phyloP scores from a whole-genome alignment of 2,113 vertebrate species.

The Lepidothrix coronata region DNA sequence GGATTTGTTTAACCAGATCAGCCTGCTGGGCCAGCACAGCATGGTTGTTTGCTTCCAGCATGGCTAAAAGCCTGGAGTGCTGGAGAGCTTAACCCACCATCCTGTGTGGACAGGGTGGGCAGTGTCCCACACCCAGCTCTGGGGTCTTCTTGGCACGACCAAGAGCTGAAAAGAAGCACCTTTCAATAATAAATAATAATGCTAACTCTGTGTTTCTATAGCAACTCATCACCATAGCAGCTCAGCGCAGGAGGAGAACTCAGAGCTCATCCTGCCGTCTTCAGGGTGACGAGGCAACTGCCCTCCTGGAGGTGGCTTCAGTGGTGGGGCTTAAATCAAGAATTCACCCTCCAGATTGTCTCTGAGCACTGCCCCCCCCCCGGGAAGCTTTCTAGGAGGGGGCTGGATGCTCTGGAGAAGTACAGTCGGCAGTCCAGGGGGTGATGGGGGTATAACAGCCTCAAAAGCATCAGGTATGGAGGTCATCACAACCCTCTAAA shows the following conservation, averaged over 20 bases:
- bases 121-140: background rate
- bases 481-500: background rate
- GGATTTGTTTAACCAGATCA: conserved; percentile 62
- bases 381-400: background rate
- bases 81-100: background rate
- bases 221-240: conserved; percentile 72
- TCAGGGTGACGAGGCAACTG: conserved; percentile 42
- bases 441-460: background rate
- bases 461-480: rapidly evolving
- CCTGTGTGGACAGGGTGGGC: background rate
- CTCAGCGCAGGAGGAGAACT: conserved; percentile 21
- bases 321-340: background rate
- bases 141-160: background rate
- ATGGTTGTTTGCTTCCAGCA: background rate
- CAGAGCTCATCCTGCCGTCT: conserved; percentile 40
- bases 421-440: background rate
- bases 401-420: background rate
- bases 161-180: conserved; percentile 39
- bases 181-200: conserved; percentile 66
- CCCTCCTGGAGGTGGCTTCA: background rate
- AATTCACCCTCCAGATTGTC: background rate
- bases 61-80: background rate
- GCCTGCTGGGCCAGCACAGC: background rate
- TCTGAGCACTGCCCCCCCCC: background rate
- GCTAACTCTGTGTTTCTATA: conserved; percentile 68